Evolutionary conservation across 2,888 invertebrate genomes (phyloP).

Genomic region (Drosophila pseudotakahashii): DNA sequence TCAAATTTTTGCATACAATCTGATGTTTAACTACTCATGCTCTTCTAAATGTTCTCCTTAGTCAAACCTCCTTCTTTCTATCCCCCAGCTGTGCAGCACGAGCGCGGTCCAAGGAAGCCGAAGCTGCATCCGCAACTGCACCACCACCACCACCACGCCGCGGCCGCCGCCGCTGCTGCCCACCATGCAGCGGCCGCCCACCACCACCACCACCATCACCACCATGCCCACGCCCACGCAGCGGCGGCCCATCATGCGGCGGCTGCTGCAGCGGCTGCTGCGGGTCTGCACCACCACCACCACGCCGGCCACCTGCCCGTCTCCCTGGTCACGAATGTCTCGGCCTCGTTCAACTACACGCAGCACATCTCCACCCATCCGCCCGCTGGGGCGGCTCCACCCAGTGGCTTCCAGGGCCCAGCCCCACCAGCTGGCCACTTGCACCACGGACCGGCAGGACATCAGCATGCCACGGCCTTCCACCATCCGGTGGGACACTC

Average conservation of each 20-base stretch:
- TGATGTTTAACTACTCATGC: too few species aligned
- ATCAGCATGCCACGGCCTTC: constrained; percentile 45
- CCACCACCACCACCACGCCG: constrained; percentile 81
- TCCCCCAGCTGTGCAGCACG: constrained; percentile 95
- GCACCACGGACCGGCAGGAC: constrained; percentile 1
- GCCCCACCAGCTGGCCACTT: constrained; percentile 13
- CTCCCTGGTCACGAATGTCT: constrained; percentile 84
- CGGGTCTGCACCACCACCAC: constrained; percentile 81
- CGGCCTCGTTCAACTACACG: constrained; percentile 84
- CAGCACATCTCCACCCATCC: constrained; percentile 83
- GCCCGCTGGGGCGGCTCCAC: constrained; percentile 43
- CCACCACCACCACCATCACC: constrained; percentile 74
- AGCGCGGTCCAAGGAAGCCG: constrained; percentile 97
- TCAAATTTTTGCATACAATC: too few species aligned
- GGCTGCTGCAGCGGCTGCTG: constrained; percentile 70
- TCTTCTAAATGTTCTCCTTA: too few species aligned
- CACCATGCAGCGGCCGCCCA: constrained; percentile 68
- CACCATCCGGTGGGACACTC: constrained; percentile 72
- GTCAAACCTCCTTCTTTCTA: neutral
- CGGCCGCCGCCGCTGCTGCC: constrained; percentile 59
- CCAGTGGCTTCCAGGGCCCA: constrained; percentile 67
- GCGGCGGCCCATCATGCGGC: constrained; percentile 80
- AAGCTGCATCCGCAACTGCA: constrained; percentile 88
- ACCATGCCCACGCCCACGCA: constrained; percentile 72
- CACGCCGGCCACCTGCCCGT: constrained; percentile 82